phyloP scores from a whole-genome alignment of 64 coral and sea anemone species.

The Stylophora pistillata region DNA sequence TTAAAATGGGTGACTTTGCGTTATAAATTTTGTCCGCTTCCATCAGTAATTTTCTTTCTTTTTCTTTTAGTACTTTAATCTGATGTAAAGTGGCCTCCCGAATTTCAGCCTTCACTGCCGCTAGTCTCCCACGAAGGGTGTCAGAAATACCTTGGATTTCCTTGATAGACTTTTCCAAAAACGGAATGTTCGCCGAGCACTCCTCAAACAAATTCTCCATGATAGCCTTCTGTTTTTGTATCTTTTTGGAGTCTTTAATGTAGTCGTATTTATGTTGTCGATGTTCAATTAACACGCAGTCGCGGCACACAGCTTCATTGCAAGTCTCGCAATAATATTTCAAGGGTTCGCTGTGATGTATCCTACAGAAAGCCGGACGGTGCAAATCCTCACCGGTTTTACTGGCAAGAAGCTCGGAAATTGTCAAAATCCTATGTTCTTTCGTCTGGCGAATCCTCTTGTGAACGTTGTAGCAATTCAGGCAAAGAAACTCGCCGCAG shows the following conservation, averaged over 20 bases:
- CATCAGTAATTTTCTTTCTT: slow-evolving; percentile 59
- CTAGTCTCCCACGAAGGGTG: slow-evolving; percentile 58
- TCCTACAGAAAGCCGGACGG: slow-evolving; percentile 71
- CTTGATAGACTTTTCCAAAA: slow-evolving; percentile 64
- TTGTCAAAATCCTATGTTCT: slow-evolving; percentile 85
- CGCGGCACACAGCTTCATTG: slow-evolving; percentile 77
- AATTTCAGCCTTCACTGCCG: slow-evolving; percentile 68
- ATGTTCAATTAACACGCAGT: slow-evolving; percentile 92
- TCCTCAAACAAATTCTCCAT: slow-evolving; percentile 62
- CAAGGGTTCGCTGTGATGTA: slow-evolving; percentile 64
- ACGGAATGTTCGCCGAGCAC: slow-evolving; percentile 45
- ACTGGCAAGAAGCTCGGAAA: slow-evolving; percentile 79
- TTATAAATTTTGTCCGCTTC: slow-evolving; percentile 73
- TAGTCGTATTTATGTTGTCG: slow-evolving; percentile 90
- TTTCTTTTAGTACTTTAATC: slow-evolving; percentile 77
- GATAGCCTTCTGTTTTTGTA: slow-evolving; percentile 72
- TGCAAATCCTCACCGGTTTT: slow-evolving; percentile 83
- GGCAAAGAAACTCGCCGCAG: slow-evolving; percentile 92
- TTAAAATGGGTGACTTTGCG: slow-evolving; percentile 49
- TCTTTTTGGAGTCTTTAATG: slow-evolving; percentile 81
- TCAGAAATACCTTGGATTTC: slow-evolving; percentile 67
- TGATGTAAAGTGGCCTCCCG: slow-evolving; percentile 55
- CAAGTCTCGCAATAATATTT: slow-evolving; percentile 88
- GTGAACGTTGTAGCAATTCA: slow-evolving; percentile 82
- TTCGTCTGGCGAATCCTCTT: slow-evolving; percentile 90